A percentile compares a stretch with the other conserved stretches of the same genome.
Conservation (phyloP, 2,113 vertebrate species). For the Trochalopteron elliotii region DNA sequence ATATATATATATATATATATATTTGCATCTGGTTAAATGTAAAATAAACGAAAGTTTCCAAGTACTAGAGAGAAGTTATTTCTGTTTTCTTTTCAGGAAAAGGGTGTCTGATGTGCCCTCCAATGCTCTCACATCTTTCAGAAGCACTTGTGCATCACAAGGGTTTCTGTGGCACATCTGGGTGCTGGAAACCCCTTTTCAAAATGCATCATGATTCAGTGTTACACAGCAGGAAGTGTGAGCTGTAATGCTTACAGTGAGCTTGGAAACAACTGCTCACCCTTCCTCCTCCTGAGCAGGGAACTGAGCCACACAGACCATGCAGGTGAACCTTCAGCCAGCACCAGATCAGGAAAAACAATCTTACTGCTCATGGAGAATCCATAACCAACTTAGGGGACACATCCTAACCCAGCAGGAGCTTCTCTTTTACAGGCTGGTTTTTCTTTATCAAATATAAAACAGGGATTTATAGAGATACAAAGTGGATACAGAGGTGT, state of each 20-base stretch:
- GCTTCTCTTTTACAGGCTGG: not conserved
- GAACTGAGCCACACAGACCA: not conserved
- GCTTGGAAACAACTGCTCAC: not conserved
- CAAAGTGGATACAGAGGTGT: not conserved
- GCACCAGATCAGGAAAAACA: not conserved
- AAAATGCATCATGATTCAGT: not conserved
- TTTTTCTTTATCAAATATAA: not conserved
- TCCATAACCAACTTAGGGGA: not conserved
- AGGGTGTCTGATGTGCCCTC: not conserved
- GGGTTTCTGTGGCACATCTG: not conserved
- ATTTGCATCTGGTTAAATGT: not conserved
- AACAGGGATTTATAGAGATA: not conserved
- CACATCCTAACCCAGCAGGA: not conserved
- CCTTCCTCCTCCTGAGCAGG: not conserved
- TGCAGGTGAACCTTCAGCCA: not conserved
- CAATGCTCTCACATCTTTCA: not conserved
- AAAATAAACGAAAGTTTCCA: not conserved
- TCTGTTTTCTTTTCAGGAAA: not conserved
- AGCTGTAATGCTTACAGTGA: not conserved
- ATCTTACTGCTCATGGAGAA: not conserved
- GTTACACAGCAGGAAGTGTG: not conserved
- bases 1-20: not conserved
- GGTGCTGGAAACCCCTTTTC: not conserved
- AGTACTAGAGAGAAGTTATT: not conserved
- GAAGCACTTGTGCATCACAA: not conserved